Evolutionary conservation across 1,140 invertebrate species (phyloP), one percentile per base, ranked within the genome.

Genomic region (Lepidurus apus): DNA sequence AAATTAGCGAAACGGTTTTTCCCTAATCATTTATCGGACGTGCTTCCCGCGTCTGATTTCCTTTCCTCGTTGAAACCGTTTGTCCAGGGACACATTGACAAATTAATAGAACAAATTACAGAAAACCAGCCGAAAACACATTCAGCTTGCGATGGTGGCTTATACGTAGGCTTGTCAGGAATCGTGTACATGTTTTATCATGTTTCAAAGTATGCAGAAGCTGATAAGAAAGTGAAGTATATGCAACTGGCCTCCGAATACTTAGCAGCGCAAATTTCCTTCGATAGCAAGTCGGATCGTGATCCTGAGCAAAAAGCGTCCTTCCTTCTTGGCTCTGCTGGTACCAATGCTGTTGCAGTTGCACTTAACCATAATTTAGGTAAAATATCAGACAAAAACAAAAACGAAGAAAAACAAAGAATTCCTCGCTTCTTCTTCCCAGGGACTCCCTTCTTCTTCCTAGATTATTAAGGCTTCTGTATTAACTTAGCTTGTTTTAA

Each of bases 131-230:
- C 53, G 17, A 65, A 65, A 21, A n/a, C n/a, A 42, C 43, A 74
- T 6, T 65, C 42, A 43, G 84, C 86, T 42, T 84, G 84, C 79
- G 86, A 87, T 84, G 86, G 86, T 1, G 86, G 87, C 8, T 77
- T 88, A 2, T 88, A 88, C 82, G 84, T 87, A 26, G 87, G 88
- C 7, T 81, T 84, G 43, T 82, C 85, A n/a, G 88, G 88, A 10
- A 82, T 87, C 5, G 83, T 85, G 7, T 88, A 88, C 79, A 86
- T 85, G 84, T 84, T 86, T 74, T 84, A 85, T 53, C 85, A 86
- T 74, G 79, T 88, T 5, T 82, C 84, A 2, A 43, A 77, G n/a
- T 43, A 43, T 8, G 79, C 80, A n/a, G 80, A 81, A 53, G 81
- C 82, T 8, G 53, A 73, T 5, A 80, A 80, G 74, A 78, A 77